Conservation (phyloP, 2,888 invertebrate species). For the Chrysolina haemoptera region DNA sequence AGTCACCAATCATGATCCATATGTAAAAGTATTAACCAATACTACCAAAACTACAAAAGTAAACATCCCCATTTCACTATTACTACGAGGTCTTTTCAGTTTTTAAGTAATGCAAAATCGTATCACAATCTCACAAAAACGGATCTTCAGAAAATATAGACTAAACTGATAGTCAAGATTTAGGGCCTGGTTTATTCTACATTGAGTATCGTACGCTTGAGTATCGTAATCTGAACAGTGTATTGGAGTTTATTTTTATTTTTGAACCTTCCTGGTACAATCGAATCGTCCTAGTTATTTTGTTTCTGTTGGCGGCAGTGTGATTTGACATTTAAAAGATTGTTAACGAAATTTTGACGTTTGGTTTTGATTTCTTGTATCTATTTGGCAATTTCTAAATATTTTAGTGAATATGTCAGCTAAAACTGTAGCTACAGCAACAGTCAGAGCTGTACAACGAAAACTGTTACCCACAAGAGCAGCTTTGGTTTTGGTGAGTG, state of each 20-base stretch:
- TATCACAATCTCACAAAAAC: neutral
- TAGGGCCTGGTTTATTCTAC: neutral
- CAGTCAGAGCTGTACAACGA: conserved; percentile 89
- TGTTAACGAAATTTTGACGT: neutral
- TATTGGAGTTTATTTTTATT: neutral
- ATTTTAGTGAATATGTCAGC: conserved; percentile 76
- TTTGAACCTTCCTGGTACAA: neutral
- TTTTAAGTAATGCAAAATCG: neutral
- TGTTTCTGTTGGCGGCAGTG: neutral
- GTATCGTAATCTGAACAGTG: no score
- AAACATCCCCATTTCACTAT: neutral
- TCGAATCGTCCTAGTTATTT: neutral
- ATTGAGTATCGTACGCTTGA: no score
- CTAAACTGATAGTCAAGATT: neutral
- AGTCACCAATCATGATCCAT: conserved; percentile 21
- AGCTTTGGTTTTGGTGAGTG: conserved; percentile 80
- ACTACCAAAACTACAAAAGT: neutral
- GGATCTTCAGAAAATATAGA: neutral
- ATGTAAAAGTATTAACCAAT: conserved; percentile 3
- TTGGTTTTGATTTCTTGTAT: neutral
- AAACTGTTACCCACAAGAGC: conserved; percentile 86
- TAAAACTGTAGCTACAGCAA: conserved; percentile 87
- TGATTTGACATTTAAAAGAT: neutral
- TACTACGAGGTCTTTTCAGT: neutral
- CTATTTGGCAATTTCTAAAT: conserved; percentile 3